These are phyloP conservation scores for Pyrgus malvae DNA, from an alignment of 2,888 invertebrate genomes.

Conservation along the genomic window DNA sequence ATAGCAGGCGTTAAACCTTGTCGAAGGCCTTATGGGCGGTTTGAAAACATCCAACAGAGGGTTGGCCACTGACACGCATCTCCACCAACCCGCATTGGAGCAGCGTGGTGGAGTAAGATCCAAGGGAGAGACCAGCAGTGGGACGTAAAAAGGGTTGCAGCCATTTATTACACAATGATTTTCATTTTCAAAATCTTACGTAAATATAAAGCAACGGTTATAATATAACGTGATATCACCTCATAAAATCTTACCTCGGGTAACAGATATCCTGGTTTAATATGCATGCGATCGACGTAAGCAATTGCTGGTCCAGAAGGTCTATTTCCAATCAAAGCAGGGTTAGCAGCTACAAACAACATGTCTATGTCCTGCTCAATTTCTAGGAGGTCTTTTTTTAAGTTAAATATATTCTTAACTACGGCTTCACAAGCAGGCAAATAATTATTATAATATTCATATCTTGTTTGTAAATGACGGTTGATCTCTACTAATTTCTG, in stretches of 20 bases:
- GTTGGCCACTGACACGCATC: no score
- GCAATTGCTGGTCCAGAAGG: slow-evolving; percentile 62
- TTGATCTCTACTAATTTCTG: slow-evolving; percentile 58
- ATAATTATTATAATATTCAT: slow-evolving; percentile 63
- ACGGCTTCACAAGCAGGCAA: slow-evolving; percentile 61
- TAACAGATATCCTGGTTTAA: slow-evolving; percentile 55
- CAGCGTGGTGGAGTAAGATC: no score
- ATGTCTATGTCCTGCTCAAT: slow-evolving; percentile 71
- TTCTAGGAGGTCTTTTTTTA: slow-evolving; percentile 58
- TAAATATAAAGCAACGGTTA: no score
- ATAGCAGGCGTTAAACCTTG: no score
- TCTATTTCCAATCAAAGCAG: slow-evolving; percentile 61
- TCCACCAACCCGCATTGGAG: no score
- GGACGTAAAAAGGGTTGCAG: no score
- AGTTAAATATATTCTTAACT: slow-evolving; percentile 59
- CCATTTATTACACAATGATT: no score
- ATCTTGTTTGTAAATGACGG: slow-evolving; percentile 54
- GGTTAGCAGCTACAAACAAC: slow-evolving; percentile 64
- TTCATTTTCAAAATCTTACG: no score
- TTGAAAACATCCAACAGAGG: no score
- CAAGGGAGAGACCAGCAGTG: no score
- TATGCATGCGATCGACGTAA: slow-evolving; percentile 67
- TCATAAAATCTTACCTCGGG: slow-evolving; percentile 50
- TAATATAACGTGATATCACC: no score
- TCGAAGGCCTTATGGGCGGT: no score